Percentiles rank a stretch among this genome's conserved stretches.
These are phyloP conservation scores for Leptinotarsa tumamoca DNA, from an alignment of 2,888 invertebrate genomes.

Conservation along the genomic window DNA sequence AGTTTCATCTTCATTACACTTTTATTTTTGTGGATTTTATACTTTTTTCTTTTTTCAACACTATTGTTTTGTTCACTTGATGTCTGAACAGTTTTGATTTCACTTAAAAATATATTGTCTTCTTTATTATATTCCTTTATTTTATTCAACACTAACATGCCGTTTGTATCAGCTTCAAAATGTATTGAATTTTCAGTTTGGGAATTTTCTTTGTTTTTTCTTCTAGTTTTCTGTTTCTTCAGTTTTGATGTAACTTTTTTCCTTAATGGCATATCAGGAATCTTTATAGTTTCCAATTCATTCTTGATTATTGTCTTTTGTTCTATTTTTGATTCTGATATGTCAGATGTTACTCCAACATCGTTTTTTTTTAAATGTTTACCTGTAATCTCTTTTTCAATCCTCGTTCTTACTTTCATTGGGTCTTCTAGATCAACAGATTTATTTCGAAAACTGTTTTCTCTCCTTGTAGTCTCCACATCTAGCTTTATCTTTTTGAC, in stretches of 20 bases:
- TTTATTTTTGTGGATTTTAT: not conserved
- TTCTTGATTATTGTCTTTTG: no score
- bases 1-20: not conserved
- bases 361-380: no score
- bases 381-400: no score
- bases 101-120: no score
- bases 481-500: not conserved
- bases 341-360: no score
- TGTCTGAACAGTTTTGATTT: not conserved
- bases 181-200: not conserved
- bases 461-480: not conserved
- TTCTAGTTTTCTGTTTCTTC: not conserved
- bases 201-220: not conserved
- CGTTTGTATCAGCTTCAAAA: not conserved
- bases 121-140: not conserved
- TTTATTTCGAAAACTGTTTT: not conserved
- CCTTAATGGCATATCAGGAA: not conserved
- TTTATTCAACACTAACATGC: not conserved
- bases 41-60: not conserved
- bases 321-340: no score
- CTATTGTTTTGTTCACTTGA: not conserved
- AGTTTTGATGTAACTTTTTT: not conserved
- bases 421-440: not conserved
- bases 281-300: not conserved
- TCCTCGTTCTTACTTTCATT: not conserved